Evolutionary conservation across 2,113 vertebrate genomes (phyloP).

Genomic region (Aptenodytes patagonicus): DNA sequence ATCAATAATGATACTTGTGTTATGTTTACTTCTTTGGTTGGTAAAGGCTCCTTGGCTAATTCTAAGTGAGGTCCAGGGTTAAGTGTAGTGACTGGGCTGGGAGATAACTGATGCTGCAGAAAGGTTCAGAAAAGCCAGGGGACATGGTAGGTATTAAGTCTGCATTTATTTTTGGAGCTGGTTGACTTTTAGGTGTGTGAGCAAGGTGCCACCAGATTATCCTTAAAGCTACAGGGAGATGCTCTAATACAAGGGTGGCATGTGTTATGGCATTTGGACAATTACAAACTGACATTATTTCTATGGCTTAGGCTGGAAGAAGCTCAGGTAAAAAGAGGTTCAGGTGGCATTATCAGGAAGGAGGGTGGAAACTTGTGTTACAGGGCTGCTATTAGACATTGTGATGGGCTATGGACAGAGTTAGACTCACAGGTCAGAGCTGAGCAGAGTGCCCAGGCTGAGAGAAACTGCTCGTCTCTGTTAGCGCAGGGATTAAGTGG

Average conservation of each 20-base stretch:
- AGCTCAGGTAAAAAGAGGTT: not conserved
- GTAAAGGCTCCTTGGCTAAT: not conserved
- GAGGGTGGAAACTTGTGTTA: not conserved
- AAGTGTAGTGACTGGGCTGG: not conserved
- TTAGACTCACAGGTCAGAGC: not conserved
- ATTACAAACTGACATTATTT: not conserved
- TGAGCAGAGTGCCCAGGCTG: not conserved
- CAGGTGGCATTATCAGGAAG: not conserved
- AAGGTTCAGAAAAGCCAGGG: not conserved
- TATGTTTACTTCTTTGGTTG: not conserved
- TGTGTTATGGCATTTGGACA: too few species aligned
- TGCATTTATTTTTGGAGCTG: not conserved
- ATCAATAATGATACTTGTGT: not conserved
- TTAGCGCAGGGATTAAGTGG: rapidly evolving
- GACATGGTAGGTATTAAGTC: not conserved
- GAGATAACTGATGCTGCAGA: not conserved
- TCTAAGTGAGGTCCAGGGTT: not conserved
- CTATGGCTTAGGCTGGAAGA: not conserved
- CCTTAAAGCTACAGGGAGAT: not conserved
- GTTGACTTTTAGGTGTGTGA: not conserved
- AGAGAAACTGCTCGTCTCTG: not conserved
- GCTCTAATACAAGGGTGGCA: not conserved
- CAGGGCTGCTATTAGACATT: not conserved
- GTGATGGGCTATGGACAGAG: not conserved
- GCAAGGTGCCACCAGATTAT: not conserved